Percentiles rank a stretch among this genome's conserved stretches.
Conservation (phyloP, 1,140 invertebrate genomes). For the Heterodera schachtii region DNA sequence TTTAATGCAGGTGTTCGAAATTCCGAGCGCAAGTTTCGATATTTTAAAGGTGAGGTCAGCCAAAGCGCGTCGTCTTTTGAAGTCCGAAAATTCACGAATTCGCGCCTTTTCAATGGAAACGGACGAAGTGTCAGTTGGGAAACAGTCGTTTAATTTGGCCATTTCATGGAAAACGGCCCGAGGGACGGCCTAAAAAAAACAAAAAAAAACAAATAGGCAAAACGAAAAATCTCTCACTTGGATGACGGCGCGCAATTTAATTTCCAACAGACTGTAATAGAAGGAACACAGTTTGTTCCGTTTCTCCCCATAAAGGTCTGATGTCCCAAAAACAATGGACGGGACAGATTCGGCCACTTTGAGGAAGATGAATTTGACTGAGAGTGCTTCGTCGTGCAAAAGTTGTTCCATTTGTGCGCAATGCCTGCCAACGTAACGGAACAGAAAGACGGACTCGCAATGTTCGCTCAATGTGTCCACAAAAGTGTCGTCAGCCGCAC, state of each 20-base stretch:
- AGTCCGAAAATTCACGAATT: constrained; percentile 45
- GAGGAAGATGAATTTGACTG: constrained; percentile 49
- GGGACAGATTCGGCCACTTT: constrained; percentile 42
- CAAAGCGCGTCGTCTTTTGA: constrained; percentile 37
- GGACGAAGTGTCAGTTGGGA: constrained; percentile 32
- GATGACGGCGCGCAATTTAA: constrained; percentile 39
- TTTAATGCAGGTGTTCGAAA: constrained; percentile 51
- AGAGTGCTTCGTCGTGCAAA: constrained; percentile 46
- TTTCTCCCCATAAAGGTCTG: constrained; percentile 28
- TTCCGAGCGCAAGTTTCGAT: constrained; percentile 52
- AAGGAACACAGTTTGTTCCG: constrained; percentile 31
- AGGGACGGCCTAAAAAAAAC: constrained; percentile 46
- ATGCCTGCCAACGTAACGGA: constrained; percentile 29
- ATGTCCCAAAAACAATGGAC: constrained; percentile 20
- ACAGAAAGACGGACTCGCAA: constrained; percentile 38
- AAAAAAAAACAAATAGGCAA: background rate
- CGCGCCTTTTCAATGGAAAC: constrained; percentile 43
- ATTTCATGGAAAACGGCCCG: constrained; percentile 49
- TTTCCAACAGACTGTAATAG: constrained; percentile 48
- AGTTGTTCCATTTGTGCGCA: constrained; percentile 35
- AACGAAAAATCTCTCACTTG: constrained; percentile 33
- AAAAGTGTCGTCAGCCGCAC: constrained; percentile 30
- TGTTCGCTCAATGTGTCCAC: constrained; percentile 19
- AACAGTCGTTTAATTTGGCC: constrained; percentile 49
- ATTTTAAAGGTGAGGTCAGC: constrained; percentile 53